Conservation (phyloP, 2,888 invertebrate species). For the Caenorhabditis virilis region DNA sequence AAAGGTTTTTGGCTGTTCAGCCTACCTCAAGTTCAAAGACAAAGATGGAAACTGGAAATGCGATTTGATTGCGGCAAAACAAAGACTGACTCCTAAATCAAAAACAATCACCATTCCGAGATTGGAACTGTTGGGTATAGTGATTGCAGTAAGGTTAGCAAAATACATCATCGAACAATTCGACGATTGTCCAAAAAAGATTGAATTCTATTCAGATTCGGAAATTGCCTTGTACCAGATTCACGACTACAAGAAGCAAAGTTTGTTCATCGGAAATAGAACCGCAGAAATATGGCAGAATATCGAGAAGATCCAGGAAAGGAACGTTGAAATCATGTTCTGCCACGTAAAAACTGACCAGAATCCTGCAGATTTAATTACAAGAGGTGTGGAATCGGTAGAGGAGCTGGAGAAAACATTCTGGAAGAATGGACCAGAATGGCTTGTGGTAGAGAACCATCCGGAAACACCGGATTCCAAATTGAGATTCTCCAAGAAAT, state of each 20-base stretch:
- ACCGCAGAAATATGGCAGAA: conserved; percentile 1
- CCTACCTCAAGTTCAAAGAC: conserved; percentile 1
- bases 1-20: conserved; percentile 5
- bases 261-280: conserved; percentile 11
- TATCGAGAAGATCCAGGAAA: neutral
- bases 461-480: neutral
- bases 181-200: neutral
- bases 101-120: conserved; percentile 6
- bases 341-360: conserved; percentile 6
- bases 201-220: conserved; percentile 4
- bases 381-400: conserved; percentile 5
- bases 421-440: conserved; percentile 11
- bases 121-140: conserved; percentile 10
- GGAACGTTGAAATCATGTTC: neutral
- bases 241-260: neutral
- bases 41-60: neutral
- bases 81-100: conserved; percentile 6
- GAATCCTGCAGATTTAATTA: conserved; percentile 11
- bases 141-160: neutral
- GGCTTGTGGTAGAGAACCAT: neutral
- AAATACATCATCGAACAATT: neutral
- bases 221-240: conserved; percentile 5
- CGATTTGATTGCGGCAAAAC: conserved; percentile 5
- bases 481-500: too few relatives aligned
- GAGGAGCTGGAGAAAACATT: conserved; percentile 2